Evolutionary conservation across 2,797 vertebrate genomes (phyloP).

Genomic region (Nyctibius grandis): DNA sequence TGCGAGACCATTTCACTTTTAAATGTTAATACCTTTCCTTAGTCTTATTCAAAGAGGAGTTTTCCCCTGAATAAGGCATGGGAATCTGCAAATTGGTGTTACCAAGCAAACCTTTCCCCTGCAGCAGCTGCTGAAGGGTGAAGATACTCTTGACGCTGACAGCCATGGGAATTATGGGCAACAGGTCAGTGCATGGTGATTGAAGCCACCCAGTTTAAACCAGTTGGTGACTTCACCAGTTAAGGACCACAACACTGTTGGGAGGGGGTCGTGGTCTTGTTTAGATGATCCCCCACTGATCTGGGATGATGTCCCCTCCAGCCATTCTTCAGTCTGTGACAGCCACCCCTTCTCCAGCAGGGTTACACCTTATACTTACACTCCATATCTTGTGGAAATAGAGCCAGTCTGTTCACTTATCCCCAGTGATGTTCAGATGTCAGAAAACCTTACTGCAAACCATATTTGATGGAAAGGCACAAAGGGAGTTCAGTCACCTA

Average conservation of each 20-base stretch:
- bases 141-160: background rate
- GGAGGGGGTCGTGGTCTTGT: background rate
- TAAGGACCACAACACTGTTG: background rate
- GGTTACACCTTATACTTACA: background rate
- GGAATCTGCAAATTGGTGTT: background rate
- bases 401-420: background rate
- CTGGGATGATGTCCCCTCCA: background rate
- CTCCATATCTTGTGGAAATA: background rate
- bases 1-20: background rate
- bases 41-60: background rate
- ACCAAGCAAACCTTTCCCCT: background rate
- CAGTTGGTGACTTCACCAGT: background rate
- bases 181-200: background rate
- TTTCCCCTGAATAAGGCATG: background rate
- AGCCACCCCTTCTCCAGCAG: background rate
- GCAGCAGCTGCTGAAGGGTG: background rate
- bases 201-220: background rate
- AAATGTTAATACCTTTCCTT: background rate
- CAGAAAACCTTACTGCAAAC: background rate
- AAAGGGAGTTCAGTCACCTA: background rate
- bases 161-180: background rate
- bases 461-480: background rate
- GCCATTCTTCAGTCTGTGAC: background rate
- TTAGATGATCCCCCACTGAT: too few relatives aligned
- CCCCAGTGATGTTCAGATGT: background rate